These are phyloP conservation scores for Idaea dimidiata DNA, from an alignment of 2,888 invertebrate genomes.

Conservation along the genomic window DNA sequence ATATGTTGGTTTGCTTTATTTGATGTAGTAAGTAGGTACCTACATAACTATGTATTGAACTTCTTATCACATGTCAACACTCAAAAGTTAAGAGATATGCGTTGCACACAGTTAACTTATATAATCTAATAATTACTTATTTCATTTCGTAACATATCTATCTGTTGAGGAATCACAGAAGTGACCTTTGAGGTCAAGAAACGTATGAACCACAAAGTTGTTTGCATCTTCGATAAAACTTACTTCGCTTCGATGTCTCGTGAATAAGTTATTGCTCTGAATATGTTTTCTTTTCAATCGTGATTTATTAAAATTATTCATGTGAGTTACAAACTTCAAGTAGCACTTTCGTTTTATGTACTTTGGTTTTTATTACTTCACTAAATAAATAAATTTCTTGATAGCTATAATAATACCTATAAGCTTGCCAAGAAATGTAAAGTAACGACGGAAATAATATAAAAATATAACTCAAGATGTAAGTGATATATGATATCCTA, in stretches of 20 bases:
- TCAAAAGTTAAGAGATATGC: too few relatives aligned
- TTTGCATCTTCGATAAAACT: slow-evolving; percentile 31
- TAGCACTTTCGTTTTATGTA: neutral
- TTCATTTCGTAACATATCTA: slow-evolving; percentile 31
- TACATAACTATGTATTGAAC: too few relatives aligned
- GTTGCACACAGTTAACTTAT: neutral
- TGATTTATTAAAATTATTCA: neutral
- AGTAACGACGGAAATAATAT: too few relatives aligned
- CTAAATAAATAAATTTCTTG: neutral
- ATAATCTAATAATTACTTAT: neutral
- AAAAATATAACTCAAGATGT: too few relatives aligned
- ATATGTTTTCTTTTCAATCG: slow-evolving; percentile 1
- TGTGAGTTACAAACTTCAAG: neutral
- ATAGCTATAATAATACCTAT: neutral
- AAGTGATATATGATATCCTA: too few relatives aligned
- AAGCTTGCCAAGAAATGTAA: too few relatives aligned
- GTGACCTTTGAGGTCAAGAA: slow-evolving; percentile 35
- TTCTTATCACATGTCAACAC: too few relatives aligned
- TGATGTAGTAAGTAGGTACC: too few relatives aligned
- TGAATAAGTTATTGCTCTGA: slow-evolving; percentile 33
- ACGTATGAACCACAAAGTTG: slow-evolving; percentile 31
- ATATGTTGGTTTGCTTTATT: too few relatives aligned
- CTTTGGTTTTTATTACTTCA: neutral
- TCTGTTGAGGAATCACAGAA: slow-evolving; percentile 35
- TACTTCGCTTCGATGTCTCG: slow-evolving; percentile 26